Base-by-base conservation (phyloP, 64 coral and sea anemone genomes). In the Montipora efflorescens region DNA sequence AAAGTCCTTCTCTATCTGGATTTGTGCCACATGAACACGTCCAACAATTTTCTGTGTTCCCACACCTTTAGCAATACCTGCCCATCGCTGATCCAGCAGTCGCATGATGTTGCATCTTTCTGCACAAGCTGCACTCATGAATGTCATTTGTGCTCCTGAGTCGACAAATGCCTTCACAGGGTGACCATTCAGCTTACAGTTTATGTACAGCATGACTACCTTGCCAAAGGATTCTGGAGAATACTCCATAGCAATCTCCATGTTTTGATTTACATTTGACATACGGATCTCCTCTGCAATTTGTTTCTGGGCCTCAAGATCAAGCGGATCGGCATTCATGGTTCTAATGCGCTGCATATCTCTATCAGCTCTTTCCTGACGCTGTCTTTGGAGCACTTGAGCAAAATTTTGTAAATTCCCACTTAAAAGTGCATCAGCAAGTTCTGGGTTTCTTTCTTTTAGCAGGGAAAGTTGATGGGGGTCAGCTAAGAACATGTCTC, bases 121-220 rank as follows among this genome's bases (percentile, higher is more conserved):
- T 10, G 98, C 98, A 99, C 98, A 99, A 46, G 92, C 95, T 16
- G 92, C 78, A 81, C 98, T 99, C 98, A 99, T 99, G 58, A 99
- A 96, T 47, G 98, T 99, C 98, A 99, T 99, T 59, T 99, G 98
- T 2, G 98, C 98, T 91, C 98, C 98, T 11, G 98, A 99, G 79
- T 99, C 98, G 48, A 99, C 95, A 96, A 99, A 99, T 9, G 98
- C 98, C 91, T 99, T 99, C 1, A 99, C 98, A 51, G 95, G 95
- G 47, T 96, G 87, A 12, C 98, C 98, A 87, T 99, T 94, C 15
- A 99, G 89, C 72, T 91, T 93, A 81, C 94, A 96, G 72, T 99
- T 99, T 55, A 99, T 99, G 59, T 99, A 99, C 66, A 99, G 61
- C 98, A 99, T 99, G 76, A 94, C 92, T 4, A 99, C 98, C 70